These are phyloP conservation scores for Nasonovia ribisnigri DNA, from an alignment of 2,888 invertebrate genomes.

Conservation along the genomic window DNA sequence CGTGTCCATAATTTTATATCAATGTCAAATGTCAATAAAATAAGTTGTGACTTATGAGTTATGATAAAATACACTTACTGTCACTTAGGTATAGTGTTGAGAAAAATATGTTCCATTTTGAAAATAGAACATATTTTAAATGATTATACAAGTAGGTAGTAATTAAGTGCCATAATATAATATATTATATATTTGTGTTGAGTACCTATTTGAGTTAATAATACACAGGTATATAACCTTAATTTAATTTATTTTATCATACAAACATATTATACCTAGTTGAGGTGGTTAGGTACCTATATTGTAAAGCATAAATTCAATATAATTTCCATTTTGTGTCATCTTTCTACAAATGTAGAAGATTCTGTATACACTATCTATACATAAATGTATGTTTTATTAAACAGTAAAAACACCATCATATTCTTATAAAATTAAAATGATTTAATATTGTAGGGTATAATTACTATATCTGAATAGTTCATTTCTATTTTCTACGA, in stretches of 20 bases:
- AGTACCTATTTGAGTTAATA: too few relatives aligned
- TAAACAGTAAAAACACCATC: not conserved
- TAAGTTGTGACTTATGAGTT: too few relatives aligned
- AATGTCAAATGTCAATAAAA: too few relatives aligned
- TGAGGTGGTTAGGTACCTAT: not conserved
- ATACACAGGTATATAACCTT: not conserved
- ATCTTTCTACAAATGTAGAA: not conserved
- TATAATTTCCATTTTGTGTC: not conserved
- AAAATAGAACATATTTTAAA: too few relatives aligned
- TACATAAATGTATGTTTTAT: not conserved
- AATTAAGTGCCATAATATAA: too few relatives aligned
- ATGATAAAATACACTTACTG: too few relatives aligned
- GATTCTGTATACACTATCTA: not conserved
- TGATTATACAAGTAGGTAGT: too few relatives aligned
- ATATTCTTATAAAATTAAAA: not conserved
- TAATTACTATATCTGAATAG: slow-evolving; percentile 23
- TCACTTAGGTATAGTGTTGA: too few relatives aligned
- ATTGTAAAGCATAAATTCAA: not conserved
- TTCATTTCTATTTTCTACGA: slow-evolving; percentile 3
- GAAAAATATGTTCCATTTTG: too few relatives aligned
- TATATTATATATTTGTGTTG: too few relatives aligned
- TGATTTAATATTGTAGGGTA: not conserved
- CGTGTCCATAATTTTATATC: too few relatives aligned
- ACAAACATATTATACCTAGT: not conserved
- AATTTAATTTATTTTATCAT: not conserved